Evolutionary conservation across 2,113 vertebrate species (phyloP), one percentile per base, ranked within the genome.

Genomic region (Dasyornis broadbenti): DNA sequence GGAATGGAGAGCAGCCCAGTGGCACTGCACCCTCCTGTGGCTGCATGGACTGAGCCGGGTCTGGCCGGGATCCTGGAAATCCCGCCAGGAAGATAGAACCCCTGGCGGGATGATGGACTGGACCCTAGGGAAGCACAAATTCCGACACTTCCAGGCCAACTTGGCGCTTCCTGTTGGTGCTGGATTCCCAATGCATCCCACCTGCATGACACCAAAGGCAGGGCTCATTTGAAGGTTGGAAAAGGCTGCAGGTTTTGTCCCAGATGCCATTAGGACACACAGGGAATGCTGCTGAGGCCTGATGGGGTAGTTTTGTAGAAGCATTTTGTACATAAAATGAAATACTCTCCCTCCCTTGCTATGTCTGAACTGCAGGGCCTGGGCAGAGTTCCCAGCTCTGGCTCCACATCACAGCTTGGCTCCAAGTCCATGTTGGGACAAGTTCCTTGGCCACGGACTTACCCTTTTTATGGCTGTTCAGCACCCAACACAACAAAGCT

Each of bases 351-450:
- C 73, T 82, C 54, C 81, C 42, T 90, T 22, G 66, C 85, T 90
- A 27, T 18, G 42, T 86, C 95, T 92, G 65, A 85, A 83, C 75
- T 92, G 56, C 84, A 52, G n/a, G 27, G 77, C 56, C 69, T 72
- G 90, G 95, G 96, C 96, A 93, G 52, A 72, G 31, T 76, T 96
- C 85, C 92, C 94, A 94, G 95, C 85, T 69, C 87, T 91, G 87
- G 94, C 90, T 94, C 70, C 27, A 85, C 88, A 95, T 90, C 87
- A 89, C 66, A 96, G 96, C 82, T 90, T 90, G 95, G 96, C 92
- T 92, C 65, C 75, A 85, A 40, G 75, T 93, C 95, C 70, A 2
- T 31, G 57, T 2, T 61, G 82, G 94, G 94, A 92, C 95, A 37
- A n/a, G 81, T 72, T 95, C 15, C 61, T 82, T 91, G 50, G 78